Evolutionary conservation across 2,888 invertebrate genomes (phyloP).

Genomic region (Cerastis rubricosa): DNA sequence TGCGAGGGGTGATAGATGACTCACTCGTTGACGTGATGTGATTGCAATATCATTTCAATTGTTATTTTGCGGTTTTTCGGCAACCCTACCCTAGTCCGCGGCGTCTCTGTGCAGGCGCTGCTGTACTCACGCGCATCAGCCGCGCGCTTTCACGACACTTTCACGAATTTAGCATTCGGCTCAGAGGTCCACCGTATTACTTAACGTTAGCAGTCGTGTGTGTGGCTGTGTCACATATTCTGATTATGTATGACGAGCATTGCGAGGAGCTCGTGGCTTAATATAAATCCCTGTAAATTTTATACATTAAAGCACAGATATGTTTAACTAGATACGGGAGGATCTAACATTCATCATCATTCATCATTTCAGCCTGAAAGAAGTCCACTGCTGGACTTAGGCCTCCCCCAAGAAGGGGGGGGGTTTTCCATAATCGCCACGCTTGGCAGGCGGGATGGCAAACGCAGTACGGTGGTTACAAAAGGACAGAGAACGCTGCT

Average conservation of each 20-base stretch:
- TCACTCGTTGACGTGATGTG: neutral
- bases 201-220: slow-evolving; percentile 54
- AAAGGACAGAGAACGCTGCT: too few relatives aligned
- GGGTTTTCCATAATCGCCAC: too few relatives aligned
- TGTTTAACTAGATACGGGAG: too few relatives aligned
- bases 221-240: slow-evolving; percentile 54
- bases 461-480: too few relatives aligned
- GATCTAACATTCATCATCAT: too few relatives aligned
- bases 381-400: too few relatives aligned
- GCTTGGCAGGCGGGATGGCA: too few relatives aligned
- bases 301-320: too few relatives aligned
- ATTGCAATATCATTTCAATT: neutral
- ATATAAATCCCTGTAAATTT: too few relatives aligned
- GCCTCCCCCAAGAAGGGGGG: too few relatives aligned
- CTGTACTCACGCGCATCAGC: slow-evolving; percentile 65
- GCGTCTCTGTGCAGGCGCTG: slow-evolving; percentile 50
- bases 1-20: neutral
- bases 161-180: slow-evolving; percentile 83
- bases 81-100: slow-evolving; percentile 51
- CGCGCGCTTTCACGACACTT: slow-evolving; percentile 83
- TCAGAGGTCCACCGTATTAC: slow-evolving; percentile 62
- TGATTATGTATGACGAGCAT: slow-evolving; percentile 28
- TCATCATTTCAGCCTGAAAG: too few relatives aligned
- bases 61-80: neutral
- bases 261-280: neutral